phyloP scores from a whole-genome alignment of 1,140 invertebrate genomes.

The Colletes latitarsis region DNA sequence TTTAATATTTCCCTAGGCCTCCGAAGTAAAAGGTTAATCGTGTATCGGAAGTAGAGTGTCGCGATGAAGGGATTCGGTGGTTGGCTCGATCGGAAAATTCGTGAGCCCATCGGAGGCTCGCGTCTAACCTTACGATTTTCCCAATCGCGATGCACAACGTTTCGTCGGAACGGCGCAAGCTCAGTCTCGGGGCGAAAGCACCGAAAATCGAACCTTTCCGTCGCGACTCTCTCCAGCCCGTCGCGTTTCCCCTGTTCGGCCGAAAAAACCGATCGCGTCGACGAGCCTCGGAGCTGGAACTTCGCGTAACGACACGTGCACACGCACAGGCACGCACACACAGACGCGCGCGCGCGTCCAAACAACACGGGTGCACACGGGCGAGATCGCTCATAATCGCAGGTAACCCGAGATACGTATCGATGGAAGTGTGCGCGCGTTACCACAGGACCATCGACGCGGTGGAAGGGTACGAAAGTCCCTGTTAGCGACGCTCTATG shows the following conservation, averaged over 20 bases:
- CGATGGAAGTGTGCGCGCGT: conserved; percentile 20
- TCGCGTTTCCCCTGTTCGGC: neutral
- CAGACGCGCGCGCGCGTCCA: neutral
- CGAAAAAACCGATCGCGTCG: conserved; percentile 5
- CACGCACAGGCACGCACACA: neutral
- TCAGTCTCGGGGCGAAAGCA: neutral
- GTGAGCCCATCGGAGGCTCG: no score
- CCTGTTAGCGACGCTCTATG: conserved; percentile 64
- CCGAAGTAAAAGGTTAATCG: no score
- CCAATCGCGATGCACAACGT: no score
- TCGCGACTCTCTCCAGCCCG: neutral
- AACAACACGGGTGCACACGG: neutral
- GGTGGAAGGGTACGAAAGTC: conserved; percentile 57
- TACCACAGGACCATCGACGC: neutral
- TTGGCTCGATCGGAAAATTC: no score
- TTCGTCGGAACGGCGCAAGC: neutral
- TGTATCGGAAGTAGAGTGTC: no score
- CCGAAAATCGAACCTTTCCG: neutral
- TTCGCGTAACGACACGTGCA: neutral
- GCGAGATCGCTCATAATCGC: conserved; percentile 59
- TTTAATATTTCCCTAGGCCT: no score
- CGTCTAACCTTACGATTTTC: no score
- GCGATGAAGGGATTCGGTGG: no score
- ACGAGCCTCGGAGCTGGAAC: no score
- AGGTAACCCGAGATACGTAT: conserved; percentile 45